Conservation (phyloP, 2,113 vertebrate genomes). For the Chitala chitala region DNA sequence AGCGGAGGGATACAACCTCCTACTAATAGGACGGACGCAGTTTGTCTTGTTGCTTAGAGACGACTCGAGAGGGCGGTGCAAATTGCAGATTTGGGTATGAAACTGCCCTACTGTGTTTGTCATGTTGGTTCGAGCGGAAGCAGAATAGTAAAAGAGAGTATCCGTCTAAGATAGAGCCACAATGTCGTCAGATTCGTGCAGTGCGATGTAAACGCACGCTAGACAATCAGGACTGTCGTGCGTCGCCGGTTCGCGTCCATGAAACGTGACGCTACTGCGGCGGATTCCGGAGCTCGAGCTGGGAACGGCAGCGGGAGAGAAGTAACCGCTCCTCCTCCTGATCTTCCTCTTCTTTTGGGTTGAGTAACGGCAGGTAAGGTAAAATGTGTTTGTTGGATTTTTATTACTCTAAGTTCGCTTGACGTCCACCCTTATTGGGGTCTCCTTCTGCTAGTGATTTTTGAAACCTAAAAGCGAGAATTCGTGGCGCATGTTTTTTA, state of each 20-base stretch:
- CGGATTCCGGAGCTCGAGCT: slow-evolving; percentile 67
- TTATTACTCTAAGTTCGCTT: background rate
- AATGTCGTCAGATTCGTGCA: slow-evolving; percentile 56
- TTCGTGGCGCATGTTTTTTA: slow-evolving; percentile 31
- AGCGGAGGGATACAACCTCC: slow-evolving; percentile 57
- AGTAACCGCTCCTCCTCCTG: slow-evolving; percentile 63
- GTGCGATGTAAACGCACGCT: slow-evolving; percentile 32
- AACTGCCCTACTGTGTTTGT: slow-evolving; percentile 32
- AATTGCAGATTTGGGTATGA: slow-evolving; percentile 30
- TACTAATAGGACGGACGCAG: slow-evolving; percentile 44
- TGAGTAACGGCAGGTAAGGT: slow-evolving; percentile 56
- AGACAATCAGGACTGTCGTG: slow-evolving; percentile 52
- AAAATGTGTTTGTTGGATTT: background rate
- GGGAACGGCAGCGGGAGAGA: slow-evolving; percentile 69
- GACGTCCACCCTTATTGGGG: background rate
- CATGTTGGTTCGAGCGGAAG: slow-evolving; percentile 54
- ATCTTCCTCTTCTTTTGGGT: slow-evolving; percentile 45
- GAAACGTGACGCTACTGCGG: slow-evolving; percentile 65
- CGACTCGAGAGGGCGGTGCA: slow-evolving; percentile 52
- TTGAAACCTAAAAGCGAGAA: slow-evolving; percentile 22
- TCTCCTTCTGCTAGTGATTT: background rate
- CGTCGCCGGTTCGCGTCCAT: slow-evolving; percentile 56
- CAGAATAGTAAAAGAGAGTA: background rate
- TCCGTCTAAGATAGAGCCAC: slow-evolving; percentile 43
- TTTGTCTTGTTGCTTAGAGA: slow-evolving; percentile 66